Evolutionary conservation across 2,113 vertebrate species (phyloP).

Genomic region (Litocranius walleri): DNA sequence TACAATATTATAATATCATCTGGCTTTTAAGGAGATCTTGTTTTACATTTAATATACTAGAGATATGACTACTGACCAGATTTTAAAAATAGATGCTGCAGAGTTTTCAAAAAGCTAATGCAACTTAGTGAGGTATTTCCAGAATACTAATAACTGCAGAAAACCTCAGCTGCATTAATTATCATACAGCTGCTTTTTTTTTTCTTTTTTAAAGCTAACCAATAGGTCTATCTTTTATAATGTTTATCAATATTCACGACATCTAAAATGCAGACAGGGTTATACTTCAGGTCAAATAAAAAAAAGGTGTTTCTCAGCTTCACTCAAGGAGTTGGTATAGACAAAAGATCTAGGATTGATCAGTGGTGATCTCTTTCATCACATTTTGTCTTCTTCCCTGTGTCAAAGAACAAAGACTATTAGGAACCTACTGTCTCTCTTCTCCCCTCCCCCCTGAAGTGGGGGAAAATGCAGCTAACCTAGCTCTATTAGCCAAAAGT

Average conservation of each 20-base stretch:
- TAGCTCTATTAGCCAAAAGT: neutral
- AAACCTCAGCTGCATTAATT: slow-evolving; percentile 19
- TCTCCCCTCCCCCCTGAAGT: neutral
- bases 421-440: neutral
- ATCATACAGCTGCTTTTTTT: neutral
- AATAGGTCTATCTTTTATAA: neutral
- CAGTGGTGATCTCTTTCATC: neutral
- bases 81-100: slow-evolving; percentile 59
- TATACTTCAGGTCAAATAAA: neutral
- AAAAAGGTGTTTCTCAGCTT: neutral
- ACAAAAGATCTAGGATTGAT: neutral
- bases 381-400: neutral
- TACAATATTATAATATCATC: neutral
- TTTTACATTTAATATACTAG: slow-evolving; percentile 25
- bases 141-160: slow-evolving; percentile 45
- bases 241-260: slow-evolving; percentile 8
- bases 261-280: neutral
- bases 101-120: slow-evolving; percentile 47
- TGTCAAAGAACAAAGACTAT: neutral
- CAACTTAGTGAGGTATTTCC: slow-evolving; percentile 41
- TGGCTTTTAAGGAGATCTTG: neutral
- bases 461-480: neutral
- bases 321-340: neutral
- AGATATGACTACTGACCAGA: slow-evolving; percentile 52
- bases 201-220: neutral